Percentiles rank a stretch among this genome's conserved stretches.
These are phyloP conservation scores for Hormaphis cornu DNA, from an alignment of 1,140 invertebrate species.

Conservation along the genomic window DNA sequence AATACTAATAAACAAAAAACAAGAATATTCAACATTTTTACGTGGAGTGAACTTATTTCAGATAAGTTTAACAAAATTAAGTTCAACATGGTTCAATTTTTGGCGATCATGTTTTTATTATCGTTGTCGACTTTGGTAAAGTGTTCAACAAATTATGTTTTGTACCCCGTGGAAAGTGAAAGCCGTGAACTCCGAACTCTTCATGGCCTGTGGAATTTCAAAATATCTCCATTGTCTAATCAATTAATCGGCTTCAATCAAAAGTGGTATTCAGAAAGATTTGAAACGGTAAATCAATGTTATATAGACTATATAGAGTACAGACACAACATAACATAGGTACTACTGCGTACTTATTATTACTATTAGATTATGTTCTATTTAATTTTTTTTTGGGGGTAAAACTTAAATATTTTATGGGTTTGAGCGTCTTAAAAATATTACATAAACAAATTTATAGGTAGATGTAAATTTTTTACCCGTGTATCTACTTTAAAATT, in stretches of 20 bases:
- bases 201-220: constrained; percentile 13
- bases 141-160: not conserved
- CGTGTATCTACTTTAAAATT: no score
- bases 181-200: constrained; percentile 13
- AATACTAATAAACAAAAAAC: no score
- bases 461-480: no score
- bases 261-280: not conserved
- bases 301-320: no score
- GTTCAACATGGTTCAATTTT: not conserved
- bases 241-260: not conserved
- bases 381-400: no score
- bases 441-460: no score
- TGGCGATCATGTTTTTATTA: not conserved
- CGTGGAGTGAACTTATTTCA: not conserved
- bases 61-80: not conserved
- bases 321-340: no score
- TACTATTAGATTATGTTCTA: no score
- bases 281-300: not conserved
- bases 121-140: not conserved
- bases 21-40: no score
- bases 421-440: no score
- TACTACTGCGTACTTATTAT: no score
- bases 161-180: constrained; percentile 10
- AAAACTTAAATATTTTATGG: no score
- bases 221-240: not conserved